Conservation (phyloP, 1,140 invertebrate species). For the Pararge aegeria region DNA sequence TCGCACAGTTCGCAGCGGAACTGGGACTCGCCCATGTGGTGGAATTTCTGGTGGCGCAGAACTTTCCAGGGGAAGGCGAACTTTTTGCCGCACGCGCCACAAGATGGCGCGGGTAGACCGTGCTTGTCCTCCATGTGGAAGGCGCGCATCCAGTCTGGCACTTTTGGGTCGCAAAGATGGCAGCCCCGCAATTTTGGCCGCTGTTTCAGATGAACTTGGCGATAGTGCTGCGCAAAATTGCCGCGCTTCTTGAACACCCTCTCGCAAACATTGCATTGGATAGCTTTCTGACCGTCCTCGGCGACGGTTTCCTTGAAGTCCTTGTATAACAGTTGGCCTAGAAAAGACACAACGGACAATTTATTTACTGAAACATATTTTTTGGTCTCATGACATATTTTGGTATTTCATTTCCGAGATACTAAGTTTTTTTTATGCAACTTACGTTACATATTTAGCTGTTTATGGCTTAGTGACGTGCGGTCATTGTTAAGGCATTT, state of each 20-base stretch:
- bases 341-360: constrained; percentile 41
- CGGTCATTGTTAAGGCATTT: too few species aligned
- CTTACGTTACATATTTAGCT: too few species aligned
- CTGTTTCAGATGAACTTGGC: constrained; percentile 33
- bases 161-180: constrained; percentile 34
- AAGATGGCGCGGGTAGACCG: constrained; percentile 38
- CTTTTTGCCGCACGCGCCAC: constrained; percentile 44
- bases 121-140: constrained; percentile 43
- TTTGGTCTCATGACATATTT: background rate
- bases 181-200: constrained; percentile 27
- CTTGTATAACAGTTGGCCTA: constrained; percentile 77
- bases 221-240: constrained; percentile 30
- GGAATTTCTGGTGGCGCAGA: constrained; percentile 37
- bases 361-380: background rate
- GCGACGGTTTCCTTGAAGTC: constrained; percentile 29
- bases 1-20: constrained; percentile 58
- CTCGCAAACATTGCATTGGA: constrained; percentile 27
- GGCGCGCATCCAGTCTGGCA: constrained; percentile 29
- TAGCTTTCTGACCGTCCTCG: constrained; percentile 7
- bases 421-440: too few species aligned
- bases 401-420: too few species aligned
- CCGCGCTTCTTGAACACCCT: constrained; percentile 24
- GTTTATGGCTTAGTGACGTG: too few species aligned
- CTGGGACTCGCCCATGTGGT: constrained; percentile 53
- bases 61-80: constrained; percentile 38